These are phyloP conservation scores for Heliconius hermathena DNA, from an alignment of 1,140 invertebrate species.

Conservation along the genomic window DNA sequence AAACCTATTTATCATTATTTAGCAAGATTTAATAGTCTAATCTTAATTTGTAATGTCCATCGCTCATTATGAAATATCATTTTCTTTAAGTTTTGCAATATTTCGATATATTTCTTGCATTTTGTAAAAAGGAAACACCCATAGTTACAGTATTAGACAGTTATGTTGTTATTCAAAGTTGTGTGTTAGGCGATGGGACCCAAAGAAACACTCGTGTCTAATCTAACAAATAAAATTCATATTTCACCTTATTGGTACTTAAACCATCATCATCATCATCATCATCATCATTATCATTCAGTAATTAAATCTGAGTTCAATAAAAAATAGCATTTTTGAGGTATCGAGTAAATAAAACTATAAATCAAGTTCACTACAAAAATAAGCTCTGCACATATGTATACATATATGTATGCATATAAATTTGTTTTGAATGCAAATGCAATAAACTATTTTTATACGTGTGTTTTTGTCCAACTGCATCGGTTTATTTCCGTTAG, in stretches of 20 bases:
- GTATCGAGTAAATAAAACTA: too few species aligned
- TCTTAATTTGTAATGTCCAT: conserved; percentile 7
- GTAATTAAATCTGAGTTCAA: too few species aligned
- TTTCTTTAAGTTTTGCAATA: neutral
- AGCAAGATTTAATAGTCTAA: conserved; percentile 8
- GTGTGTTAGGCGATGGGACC: too few species aligned
- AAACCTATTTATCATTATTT: conserved; percentile 12
- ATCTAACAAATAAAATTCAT: too few species aligned
- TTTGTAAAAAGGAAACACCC: neutral
- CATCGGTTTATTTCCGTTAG: conserved; percentile 4
- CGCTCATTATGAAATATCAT: neutral
- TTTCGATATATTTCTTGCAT: neutral
- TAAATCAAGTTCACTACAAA: too few species aligned
- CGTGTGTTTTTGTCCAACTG: conserved; percentile 1
- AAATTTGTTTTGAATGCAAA: neutral
- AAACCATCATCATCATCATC: too few species aligned
- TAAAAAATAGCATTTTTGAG: too few species aligned
- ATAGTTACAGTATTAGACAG: neutral
- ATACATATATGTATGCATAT: neutral
- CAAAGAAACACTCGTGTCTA: too few species aligned
- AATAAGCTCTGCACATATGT: neutral
- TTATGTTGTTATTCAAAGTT: too few species aligned
- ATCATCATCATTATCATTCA: too few species aligned
- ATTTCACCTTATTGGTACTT: too few species aligned
- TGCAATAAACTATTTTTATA: conserved; percentile 7